Evolutionary conservation across 2,797 vertebrate species (phyloP).

Genomic region (Pangasius sanitwongsei): DNA sequence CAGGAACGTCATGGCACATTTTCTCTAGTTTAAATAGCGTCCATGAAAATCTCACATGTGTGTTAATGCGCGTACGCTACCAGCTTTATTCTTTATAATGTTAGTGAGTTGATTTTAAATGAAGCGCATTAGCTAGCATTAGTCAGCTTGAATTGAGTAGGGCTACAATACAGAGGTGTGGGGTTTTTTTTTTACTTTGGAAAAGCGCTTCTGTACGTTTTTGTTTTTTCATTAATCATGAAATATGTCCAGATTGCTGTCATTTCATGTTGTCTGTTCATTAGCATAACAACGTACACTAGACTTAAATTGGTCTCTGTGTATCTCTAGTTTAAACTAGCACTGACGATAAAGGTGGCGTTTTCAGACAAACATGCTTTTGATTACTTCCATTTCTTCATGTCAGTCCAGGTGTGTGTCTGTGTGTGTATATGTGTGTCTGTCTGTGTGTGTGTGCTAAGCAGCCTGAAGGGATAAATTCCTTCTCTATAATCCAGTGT

Average conservation of each 20-base stretch:
- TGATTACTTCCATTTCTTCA: constrained; percentile 1
- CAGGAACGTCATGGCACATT: not conserved
- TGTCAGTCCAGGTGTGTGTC: constrained; percentile 4
- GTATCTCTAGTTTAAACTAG: not conserved
- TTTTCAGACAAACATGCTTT: not conserved
- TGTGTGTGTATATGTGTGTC: not conserved
- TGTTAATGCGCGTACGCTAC: not conserved
- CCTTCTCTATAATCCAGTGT: not conserved
- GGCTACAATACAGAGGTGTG: not conserved
- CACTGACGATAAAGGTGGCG: constrained; percentile 10
- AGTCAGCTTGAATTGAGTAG: not conserved
- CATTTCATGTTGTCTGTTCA: not conserved
- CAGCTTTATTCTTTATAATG: not conserved
- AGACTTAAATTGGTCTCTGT: not conserved
- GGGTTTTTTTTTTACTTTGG: not conserved
- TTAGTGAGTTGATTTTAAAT: not conserved
- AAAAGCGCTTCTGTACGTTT: not conserved
- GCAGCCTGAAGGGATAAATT: constrained; percentile 28
- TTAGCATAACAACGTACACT: not conserved
- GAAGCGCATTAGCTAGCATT: not conserved
- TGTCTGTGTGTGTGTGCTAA: constrained; percentile 11
- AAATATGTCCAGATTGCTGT: not conserved
- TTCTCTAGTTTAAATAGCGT: not conserved
- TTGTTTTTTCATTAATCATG: not conserved
- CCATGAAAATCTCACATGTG: not conserved